phyloP scores from a whole-genome alignment of 2,888 invertebrate species.

The Stenolophus ochropezus region DNA sequence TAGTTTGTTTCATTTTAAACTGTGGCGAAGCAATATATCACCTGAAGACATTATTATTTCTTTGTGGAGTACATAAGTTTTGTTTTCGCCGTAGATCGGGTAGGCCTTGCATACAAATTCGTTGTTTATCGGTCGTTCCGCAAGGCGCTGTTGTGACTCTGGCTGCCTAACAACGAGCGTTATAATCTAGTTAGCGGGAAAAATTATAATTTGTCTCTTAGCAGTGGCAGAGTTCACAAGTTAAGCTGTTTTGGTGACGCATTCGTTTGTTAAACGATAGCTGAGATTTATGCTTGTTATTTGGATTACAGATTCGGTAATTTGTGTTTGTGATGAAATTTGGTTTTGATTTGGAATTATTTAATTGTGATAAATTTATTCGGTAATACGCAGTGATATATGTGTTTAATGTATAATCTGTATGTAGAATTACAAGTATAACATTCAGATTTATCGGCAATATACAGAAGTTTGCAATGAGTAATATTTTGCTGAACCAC shows the following conservation, averaged over 20 bases:
- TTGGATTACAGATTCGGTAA: neutral
- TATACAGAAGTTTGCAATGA: no score
- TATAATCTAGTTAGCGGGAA: conserved; percentile 47
- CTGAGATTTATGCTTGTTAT: conserved; percentile 20
- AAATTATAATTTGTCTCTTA: conserved; percentile 53
- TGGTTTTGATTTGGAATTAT: neutral
- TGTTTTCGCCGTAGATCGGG: conserved; percentile 24
- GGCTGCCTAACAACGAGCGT: conserved; percentile 39
- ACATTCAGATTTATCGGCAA: neutral
- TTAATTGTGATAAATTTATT: neutral
- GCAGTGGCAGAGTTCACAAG: conserved; percentile 18
- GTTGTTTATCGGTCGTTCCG: conserved; percentile 36
- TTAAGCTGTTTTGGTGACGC: conserved; percentile 30
- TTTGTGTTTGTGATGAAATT: neutral
- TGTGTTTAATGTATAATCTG: neutral
- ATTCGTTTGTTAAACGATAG: conserved; percentile 34
- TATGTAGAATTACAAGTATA: neutral
- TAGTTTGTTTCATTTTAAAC: neutral
- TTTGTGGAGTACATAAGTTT: conserved; percentile 33
- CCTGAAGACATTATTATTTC: conserved; percentile 15
- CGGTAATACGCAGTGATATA: neutral
- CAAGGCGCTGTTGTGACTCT: neutral
- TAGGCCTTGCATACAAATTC: conserved; percentile 51
- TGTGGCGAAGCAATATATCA: conserved; percentile 4
- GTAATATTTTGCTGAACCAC: no score